phyloP scores from a whole-genome alignment of 2,797 vertebrate genomes.

The Prunella strophiata region DNA sequence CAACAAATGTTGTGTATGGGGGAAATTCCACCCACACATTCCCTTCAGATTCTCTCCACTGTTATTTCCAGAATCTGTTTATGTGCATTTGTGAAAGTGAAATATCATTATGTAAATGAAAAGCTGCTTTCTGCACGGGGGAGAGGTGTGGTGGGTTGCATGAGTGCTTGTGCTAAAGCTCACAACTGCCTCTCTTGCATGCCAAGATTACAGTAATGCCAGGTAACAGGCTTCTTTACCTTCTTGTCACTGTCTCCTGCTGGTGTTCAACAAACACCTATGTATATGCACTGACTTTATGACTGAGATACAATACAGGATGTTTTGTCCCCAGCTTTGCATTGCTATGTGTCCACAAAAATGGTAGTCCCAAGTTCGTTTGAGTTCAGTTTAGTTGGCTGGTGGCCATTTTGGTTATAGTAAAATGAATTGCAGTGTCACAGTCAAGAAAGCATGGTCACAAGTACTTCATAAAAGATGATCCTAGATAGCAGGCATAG shows the following conservation, averaged over 20 bases:
- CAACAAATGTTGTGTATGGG: not conserved
- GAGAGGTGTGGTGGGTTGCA: not conserved
- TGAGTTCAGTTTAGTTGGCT: not conserved
- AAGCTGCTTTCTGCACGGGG: not conserved
- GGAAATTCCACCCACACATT: not conserved
- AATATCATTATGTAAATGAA: not conserved
- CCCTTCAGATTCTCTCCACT: not conserved
- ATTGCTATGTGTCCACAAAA: not conserved
- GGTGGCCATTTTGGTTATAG: not conserved
- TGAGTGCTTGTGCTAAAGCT: not conserved
- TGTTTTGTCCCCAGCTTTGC: not conserved
- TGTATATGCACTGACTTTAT: too few species aligned
- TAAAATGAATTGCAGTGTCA: not conserved
- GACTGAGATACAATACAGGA: not conserved
- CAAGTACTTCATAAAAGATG: not conserved
- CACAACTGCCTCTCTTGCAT: too few species aligned
- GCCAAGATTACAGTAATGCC: too few species aligned
- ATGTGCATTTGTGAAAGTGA: not conserved
- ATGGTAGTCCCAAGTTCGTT: not conserved
- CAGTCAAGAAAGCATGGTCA: not conserved
- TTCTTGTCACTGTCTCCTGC: too few species aligned
- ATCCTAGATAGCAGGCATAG: not conserved
- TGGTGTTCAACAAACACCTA: too few species aligned
- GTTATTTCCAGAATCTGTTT: not conserved
- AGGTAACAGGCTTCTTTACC: too few species aligned